Evolutionary conservation across 2,888 invertebrate genomes (phyloP).

Genomic region (Drosophila demipolita): DNA sequence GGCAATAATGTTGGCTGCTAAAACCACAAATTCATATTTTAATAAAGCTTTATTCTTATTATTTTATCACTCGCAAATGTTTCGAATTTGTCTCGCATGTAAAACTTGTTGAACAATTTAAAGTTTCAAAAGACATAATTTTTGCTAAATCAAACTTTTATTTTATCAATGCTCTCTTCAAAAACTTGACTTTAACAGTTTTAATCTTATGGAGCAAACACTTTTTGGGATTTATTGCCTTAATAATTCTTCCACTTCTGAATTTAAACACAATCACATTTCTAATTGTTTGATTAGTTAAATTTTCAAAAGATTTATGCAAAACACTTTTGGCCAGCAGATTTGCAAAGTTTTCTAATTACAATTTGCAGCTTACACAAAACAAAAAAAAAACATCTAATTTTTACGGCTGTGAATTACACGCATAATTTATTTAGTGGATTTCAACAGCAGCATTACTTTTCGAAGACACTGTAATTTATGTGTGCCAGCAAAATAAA

Average conservation of each 20-base stretch:
- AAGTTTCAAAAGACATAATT: neutral
- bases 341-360: conserved; percentile 25
- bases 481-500: conserved; percentile 28
- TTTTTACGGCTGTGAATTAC: conserved; percentile 58
- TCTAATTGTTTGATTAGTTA: conserved; percentile 27
- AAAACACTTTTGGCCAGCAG: conserved; percentile 9
- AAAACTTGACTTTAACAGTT: neutral
- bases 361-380: conserved; percentile 39
- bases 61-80: neutral
- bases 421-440: conserved; percentile 71
- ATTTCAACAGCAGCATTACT: conserved; percentile 16
- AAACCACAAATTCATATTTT: conserved; percentile 1
- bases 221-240: neutral
- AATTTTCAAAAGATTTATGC: conserved; percentile 24
- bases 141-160: neutral
- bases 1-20: neutral
- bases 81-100: neutral
- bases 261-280: neutral
- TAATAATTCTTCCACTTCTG: neutral
- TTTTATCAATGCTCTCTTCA: neutral
- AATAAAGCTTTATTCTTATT: neutral
- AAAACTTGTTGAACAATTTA: neutral
- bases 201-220: neutral
- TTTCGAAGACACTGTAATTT: conserved; percentile 22
- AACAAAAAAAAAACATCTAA: conserved; percentile 36